phyloP scores from a whole-genome alignment of 2,888 invertebrate genomes.

The Phlogophora meticulosa region DNA sequence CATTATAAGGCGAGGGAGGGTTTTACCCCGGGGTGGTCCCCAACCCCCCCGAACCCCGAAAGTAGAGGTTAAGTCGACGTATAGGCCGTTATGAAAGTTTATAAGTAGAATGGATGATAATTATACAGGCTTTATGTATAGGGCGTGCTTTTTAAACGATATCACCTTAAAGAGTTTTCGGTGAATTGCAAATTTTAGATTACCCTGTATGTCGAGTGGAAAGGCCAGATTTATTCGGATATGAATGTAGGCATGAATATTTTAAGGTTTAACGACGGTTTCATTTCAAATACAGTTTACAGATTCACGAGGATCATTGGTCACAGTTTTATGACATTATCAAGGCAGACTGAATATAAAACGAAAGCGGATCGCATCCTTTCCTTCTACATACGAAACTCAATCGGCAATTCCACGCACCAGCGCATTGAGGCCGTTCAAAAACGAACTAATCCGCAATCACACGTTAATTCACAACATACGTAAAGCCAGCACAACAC shows the following conservation, averaged over 20 bases:
- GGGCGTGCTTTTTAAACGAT: constrained; percentile 87
- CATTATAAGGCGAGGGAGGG: constrained; percentile 86
- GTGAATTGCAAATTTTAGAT: constrained; percentile 77
- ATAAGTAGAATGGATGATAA: constrained; percentile 91
- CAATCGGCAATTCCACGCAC: not conserved
- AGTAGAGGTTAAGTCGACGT: constrained; percentile 90
- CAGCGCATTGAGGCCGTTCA: constrained; percentile 11
- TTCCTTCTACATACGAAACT: no score
- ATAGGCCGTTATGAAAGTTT: constrained; percentile 91
- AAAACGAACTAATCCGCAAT: constrained; percentile 33
- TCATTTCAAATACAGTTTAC: constrained; percentile 27
- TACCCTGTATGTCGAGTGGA: constrained; percentile 50
- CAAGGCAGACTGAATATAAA: not conserved
- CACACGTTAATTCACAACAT: constrained; percentile 35
- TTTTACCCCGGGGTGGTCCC: constrained; percentile 70
- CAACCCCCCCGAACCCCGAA: constrained; percentile 76
- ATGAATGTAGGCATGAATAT: constrained; percentile 61
- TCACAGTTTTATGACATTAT: constrained; percentile 12
- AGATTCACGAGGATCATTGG: not conserved
- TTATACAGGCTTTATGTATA: constrained; percentile 88
- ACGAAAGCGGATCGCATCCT: not conserved
- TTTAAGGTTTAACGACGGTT: constrained; percentile 37
- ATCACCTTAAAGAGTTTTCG: constrained; percentile 83
- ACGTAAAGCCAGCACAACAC: constrained; percentile 47
- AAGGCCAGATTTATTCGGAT: constrained; percentile 57